Base-by-base conservation (phyloP, 2,888 invertebrate species). In the Harpagoxenus sublaevis region DNA sequence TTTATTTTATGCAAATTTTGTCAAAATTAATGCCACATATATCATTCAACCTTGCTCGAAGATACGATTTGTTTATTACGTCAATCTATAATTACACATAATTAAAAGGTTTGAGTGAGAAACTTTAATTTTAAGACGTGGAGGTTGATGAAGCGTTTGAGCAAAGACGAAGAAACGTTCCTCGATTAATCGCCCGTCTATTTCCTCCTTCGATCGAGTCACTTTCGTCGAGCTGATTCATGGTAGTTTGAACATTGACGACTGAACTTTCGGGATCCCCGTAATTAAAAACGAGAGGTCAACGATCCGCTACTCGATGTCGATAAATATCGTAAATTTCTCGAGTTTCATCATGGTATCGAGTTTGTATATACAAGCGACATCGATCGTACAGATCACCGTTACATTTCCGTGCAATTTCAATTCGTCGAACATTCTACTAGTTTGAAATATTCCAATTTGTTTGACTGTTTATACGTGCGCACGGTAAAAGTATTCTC, bases 251-350 rank as follows among this genome's bases (percentile, higher is more conserved):
- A 60, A 87, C 83, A 62, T 77, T 70, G 70, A 82, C 85, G 70
- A 18, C 42, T 42, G 60, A 10, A n/a, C 70, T 65, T 53, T 66
- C 35, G 55, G 60, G 31, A 77, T 23, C 45, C 53, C 3, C 39
- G 81, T 86, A 87, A 89, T 89, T 89, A 89, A 89, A 89, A 89
- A 75, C 48, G 65, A 78, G 63, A 85, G 55, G 75, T 79, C 84
- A 78, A 66, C 51, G 70, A 77, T 23, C 53, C 53, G 51, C 55
- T 51, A 31, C 78, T 57, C 65, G 65, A 60, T 57, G 48, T 66
- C 78, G 78, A 23, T 31, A 31, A 35, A 70, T 83, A 77, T 83
- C 57, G 66, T 35, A 68, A 57, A 60, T 79, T 68, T 77, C 83
- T 68, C 42, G 79, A 55, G 78, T 77, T 77, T 77, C 83, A 68